Evolutionary conservation across 2,113 vertebrate species (phyloP).

Genomic region (Stictonetta naevosa): DNA sequence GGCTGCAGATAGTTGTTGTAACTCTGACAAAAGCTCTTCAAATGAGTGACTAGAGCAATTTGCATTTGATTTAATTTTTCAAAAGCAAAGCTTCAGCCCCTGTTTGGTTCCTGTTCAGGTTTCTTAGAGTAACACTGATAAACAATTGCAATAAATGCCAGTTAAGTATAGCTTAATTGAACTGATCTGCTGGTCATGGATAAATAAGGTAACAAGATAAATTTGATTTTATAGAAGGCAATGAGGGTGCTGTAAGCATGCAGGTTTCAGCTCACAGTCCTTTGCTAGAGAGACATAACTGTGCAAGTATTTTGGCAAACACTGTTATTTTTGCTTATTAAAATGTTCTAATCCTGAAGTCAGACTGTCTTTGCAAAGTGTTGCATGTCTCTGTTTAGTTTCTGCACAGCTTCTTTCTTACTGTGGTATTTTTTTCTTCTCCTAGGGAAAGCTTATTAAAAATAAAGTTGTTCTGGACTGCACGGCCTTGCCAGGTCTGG

Average conservation of each 20-base stretch:
- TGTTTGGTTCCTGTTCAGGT: neutral
- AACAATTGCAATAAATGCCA: neutral
- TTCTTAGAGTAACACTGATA: neutral
- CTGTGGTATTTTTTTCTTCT: neutral
- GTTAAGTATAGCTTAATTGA: neutral
- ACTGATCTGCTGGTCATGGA: neutral
- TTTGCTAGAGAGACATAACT: neutral
- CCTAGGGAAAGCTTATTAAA: neutral
- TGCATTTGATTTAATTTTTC: neutral
- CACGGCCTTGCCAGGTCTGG: accelerated
- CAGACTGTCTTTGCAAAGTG: neutral
- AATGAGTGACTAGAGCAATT: neutral
- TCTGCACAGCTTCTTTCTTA: neutral
- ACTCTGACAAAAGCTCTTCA: neutral
- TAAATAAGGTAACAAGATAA: neutral
- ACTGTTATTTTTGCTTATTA: neutral
- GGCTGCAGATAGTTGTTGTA: neutral
- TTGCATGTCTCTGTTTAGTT: neutral
- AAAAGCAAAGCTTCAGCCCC: neutral
- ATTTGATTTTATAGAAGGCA: neutral
- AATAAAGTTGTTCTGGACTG: neutral
- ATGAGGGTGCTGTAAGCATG: neutral
- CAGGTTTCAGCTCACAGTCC: neutral
- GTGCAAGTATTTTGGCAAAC: neutral
- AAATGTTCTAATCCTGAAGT: conserved; percentile 3